Base-by-base conservation (phyloP, 1,140 invertebrate genomes). In the Cherax quadricarinatus region DNA sequence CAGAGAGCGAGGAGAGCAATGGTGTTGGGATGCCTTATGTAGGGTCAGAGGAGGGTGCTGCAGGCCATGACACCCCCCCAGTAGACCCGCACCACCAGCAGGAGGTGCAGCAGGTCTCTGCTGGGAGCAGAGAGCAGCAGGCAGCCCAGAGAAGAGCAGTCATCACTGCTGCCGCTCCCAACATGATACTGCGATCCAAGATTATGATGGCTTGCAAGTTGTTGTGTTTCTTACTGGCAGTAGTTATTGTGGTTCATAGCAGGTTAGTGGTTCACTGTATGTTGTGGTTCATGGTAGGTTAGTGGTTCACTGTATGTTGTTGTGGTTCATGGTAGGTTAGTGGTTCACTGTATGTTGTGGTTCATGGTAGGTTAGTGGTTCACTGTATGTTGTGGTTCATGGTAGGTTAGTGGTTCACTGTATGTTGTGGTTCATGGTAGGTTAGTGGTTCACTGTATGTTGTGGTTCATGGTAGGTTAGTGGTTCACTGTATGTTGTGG, bases 1-100 rank as follows among this genome's bases (percentile, higher is more conserved):
- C 84, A 91, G 79, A 57, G 53, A 10, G 9, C 53, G 53, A 57
- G 53, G 30, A 57, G 30, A 70, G 85, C 84, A 66, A 91, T 91
- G 90, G 85, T 91, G 62, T n/a, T 86, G 90, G 90, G 90, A 91
- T 91, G 90, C 85, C 90, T 86, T 84, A 78, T 30, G 84, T 91
- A 91, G 90, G 82, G 90, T 84, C 62, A 80, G 84, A 80, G 60
- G 90, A 62, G 79, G 90, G 49, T 41, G 53, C 53, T 16, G 7
- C 81, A 83, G 75, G 48, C 48, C 70, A 78, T 84, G 88, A 90
- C 18, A 84, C 51, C 12, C 48, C 30, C 14, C 21, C 70, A 9
- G 14, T 41, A 21, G 14, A 21, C 14, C 80, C 62, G 16, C 41
- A n/a, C 24, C 49, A 41, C 48, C 9, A 24, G 12, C n/a, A 73